Base-by-base conservation (phyloP, 2,797 vertebrate genomes). In the Falco rusticolus region DNA sequence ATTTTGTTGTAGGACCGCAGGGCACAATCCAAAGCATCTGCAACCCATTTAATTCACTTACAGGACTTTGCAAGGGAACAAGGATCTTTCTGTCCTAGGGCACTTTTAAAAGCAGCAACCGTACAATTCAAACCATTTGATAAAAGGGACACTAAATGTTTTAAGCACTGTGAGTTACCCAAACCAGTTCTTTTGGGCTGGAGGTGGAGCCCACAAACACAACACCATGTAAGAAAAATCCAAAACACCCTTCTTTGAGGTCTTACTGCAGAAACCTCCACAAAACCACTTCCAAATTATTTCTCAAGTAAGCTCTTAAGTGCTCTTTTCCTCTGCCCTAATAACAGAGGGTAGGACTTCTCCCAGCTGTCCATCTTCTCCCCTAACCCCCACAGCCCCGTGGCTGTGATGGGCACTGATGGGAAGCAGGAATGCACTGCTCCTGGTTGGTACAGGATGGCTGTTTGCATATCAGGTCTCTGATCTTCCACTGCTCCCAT, bases 341-440 rank as follows among this genome's bases (percentile, higher is more conserved):
- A 0, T 6, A 43, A 24, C 6, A 14, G 17, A 11, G 16, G 34
- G 64, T 8, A 16, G 15, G 48, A 17, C 14, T 14, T n/a, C 1
- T 6, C 45, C 80, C 34, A 28, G 8, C n/a, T 9, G 16, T 3
- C 47, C 54, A 16, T 7, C 33, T 16, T 28, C 25, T 22, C 25
- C 41, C n/a, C 41, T 1, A 16, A 3, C 16, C 4, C 34, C 34
- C 5, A 13, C 31, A 45, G 15, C 37, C 53, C 63, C 21, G 4
- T 1, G 0, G 70, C 68, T 24, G 4, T 1, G 4, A 10, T 0
- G 20, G 37, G 16, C 31, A 8, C 7, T 0, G 9, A 5, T 6
- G 37, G 10, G 34, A 4, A 11, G 31, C 19, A 13, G 22, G 41
- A 76, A 48, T 3, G 13, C 1, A 1, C 31, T 13, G 31, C 26